phyloP scores from a whole-genome alignment of 2,113 vertebrate species.

The Leptobrachium ailaonicum region DNA sequence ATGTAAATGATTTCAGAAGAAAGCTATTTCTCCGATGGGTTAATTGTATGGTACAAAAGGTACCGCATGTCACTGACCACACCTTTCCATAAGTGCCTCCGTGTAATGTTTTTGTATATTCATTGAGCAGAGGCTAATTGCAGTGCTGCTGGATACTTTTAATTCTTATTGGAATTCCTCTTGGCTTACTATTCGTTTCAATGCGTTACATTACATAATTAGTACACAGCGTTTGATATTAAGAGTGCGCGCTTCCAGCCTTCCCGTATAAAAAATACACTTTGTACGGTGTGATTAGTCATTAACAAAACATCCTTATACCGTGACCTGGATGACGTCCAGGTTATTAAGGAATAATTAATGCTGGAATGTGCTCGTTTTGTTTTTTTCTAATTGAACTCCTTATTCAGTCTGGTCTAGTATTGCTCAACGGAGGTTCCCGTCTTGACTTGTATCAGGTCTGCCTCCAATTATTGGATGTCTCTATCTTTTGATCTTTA shows the following conservation, averaged over 20 bases:
- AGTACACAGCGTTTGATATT: not conserved
- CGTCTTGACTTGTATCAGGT: no score
- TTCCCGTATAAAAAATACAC: conserved; percentile 33
- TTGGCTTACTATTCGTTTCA: conserved; percentile 17
- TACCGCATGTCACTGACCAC: not conserved
- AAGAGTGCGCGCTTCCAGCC: not conserved
- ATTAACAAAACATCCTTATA: conserved; percentile 30
- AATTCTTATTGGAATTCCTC: conserved; percentile 32
- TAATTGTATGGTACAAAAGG: not conserved
- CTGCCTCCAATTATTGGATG: no score
- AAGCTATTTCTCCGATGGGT: no score
- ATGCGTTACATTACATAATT: conserved; percentile 40
- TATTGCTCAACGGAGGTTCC: no score
- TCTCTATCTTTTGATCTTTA: no score
- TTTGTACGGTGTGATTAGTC: conserved; percentile 34
- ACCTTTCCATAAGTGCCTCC: not conserved
- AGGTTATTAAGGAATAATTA: conserved; percentile 8
- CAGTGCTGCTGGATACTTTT: conserved; percentile 3
- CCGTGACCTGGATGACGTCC: conserved; percentile 8
- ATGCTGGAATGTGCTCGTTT: not conserved
- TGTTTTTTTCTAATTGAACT: not conserved
- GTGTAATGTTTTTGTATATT: conserved; percentile 13
- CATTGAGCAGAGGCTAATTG: conserved; percentile 22
- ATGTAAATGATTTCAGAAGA: no score
- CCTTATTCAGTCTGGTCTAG: no score